phyloP scores from a whole-genome alignment of 1,140 invertebrate species.

The Lepeophtheirus salmonis region DNA sequence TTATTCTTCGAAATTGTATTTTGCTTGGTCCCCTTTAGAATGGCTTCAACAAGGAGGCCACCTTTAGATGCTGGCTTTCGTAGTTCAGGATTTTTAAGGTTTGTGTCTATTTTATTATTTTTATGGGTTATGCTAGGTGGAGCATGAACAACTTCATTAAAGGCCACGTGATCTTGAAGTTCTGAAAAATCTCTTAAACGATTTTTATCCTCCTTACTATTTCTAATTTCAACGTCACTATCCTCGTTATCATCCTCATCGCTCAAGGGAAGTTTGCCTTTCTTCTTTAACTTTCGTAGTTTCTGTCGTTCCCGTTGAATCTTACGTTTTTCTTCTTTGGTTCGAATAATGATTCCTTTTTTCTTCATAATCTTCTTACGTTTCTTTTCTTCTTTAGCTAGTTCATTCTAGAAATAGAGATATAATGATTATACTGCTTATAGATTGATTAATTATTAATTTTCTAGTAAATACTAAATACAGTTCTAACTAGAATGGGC shows the following conservation, averaged over 20 bases:
- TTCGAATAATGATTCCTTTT: constrained; percentile 29
- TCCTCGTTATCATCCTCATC: constrained; percentile 23
- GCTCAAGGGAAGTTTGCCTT: constrained; percentile 21
- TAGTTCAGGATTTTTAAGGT: not conserved
- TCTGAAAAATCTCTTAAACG: not conserved
- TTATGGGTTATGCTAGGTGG: constrained; percentile 36
- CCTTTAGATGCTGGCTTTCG: not conserved
- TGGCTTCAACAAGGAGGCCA: not conserved
- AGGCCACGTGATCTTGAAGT: constrained; percentile 36
- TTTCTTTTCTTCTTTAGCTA: constrained; percentile 25
- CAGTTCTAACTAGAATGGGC: too few species aligned
- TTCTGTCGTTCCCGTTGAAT: constrained; percentile 24
- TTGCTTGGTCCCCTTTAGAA: not conserved
- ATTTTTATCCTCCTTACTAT: not conserved
- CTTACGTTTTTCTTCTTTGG: constrained; percentile 29
- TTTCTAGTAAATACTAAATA: too few species aligned
- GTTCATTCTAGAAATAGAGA: constrained; percentile 28
- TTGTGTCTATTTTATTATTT: constrained; percentile 30
- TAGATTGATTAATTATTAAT: too few species aligned
- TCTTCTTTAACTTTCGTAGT: constrained; percentile 20
- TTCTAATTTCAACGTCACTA: constrained; percentile 24
- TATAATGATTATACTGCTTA: constrained; percentile 26
- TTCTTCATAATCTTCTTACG: constrained; percentile 28
- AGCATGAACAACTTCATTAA: constrained; percentile 44
- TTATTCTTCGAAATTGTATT: not conserved